Conservation (phyloP, 92 coral and sea anemone genomes). For the Epizoanthus scotinus region DNA sequence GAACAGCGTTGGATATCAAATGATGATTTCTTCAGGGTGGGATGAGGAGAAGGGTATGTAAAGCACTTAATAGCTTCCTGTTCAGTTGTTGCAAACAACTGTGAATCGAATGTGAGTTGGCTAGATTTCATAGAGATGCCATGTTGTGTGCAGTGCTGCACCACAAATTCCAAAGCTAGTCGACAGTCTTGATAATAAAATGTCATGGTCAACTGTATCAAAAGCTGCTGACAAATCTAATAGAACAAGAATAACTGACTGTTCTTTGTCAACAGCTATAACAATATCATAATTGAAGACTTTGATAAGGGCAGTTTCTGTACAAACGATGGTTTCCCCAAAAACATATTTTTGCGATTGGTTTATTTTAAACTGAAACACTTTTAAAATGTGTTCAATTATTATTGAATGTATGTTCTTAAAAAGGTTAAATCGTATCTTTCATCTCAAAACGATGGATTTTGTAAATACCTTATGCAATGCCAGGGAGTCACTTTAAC, state of each 20-base stretch:
- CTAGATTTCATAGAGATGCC: too few relatives aligned
- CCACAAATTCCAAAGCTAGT: constrained; percentile 8
- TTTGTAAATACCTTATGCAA: too few relatives aligned
- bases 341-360: too few relatives aligned
- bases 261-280: neutral
- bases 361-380: too few relatives aligned
- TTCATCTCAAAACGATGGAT: too few relatives aligned
- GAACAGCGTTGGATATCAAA: constrained; percentile 81
- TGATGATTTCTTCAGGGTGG: constrained; percentile 96
- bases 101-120: too few relatives aligned
- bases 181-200: neutral
- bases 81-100: too few relatives aligned
- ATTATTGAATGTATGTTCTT: too few relatives aligned
- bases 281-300: constrained; percentile 35
- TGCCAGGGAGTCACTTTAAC: too few relatives aligned
- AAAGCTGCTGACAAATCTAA: neutral
- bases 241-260: constrained; percentile 1
- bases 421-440: too few relatives aligned
- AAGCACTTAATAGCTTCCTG: neutral
- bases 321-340: too few relatives aligned
- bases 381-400: too few relatives aligned
- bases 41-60: constrained; percentile 83
- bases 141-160: neutral
- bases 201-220: neutral
- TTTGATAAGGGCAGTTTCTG: constrained; percentile 24